Conservation (phyloP, 2,113 vertebrate genomes). For the Abramis brama region DNA sequence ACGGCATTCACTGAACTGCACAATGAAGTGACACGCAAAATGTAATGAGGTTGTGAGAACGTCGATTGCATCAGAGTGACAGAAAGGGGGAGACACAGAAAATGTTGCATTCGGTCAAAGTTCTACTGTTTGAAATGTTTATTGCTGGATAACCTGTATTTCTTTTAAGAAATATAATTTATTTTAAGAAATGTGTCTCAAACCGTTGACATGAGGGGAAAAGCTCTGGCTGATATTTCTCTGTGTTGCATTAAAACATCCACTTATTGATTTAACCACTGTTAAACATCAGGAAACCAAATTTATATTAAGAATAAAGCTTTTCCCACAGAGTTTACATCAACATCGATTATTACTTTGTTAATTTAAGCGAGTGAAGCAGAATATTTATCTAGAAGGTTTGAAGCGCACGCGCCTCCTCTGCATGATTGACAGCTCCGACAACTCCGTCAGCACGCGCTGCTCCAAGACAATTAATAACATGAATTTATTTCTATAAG, state of each 20-base stretch:
- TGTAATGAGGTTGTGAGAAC: background rate
- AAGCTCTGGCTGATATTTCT: background rate
- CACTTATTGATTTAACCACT: background rate
- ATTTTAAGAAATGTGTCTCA: background rate
- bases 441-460: background rate
- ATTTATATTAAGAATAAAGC: background rate
- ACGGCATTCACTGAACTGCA: background rate
- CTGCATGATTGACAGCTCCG: background rate
- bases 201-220: background rate
- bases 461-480: background rate
- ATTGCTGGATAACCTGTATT: background rate
- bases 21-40: background rate
- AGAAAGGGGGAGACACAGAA: background rate
- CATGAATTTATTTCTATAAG: background rate
- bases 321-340: background rate
- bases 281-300: background rate
- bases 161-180: no score
- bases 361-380: background rate
- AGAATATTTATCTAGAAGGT: background rate
- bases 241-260: background rate
- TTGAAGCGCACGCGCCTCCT: background rate
- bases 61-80: background rate
- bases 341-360: background rate
- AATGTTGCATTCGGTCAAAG: constrained; percentile 36
- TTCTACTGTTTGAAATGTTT: background rate